Evolutionary conservation across 2,888 invertebrate species (phyloP), one percentile per base, ranked within the genome.

Genomic region (Leptopilina drosophilae): DNA sequence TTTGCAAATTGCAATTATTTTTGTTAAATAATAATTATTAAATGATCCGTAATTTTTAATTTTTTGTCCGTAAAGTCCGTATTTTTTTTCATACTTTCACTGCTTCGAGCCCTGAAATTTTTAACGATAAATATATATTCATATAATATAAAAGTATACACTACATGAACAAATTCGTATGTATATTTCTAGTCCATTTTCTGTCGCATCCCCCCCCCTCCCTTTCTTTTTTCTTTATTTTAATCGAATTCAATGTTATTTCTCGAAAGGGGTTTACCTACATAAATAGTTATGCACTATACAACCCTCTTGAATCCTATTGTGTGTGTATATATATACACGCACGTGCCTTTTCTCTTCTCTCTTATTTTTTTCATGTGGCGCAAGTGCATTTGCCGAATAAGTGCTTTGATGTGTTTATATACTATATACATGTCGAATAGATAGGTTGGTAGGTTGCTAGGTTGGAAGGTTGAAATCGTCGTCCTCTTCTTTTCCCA

Each of bases 401-500:
- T 12, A 33, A 33, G 53, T 42, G 42, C 42, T 8, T 33, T 33
- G 33, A 33, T 33, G 33, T 33, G 33, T 33, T 33, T 33, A 33
- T 33, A 33, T 2, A 33, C 33, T 33, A 33, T 33, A 33, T 33
- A 33, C 3, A 33, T 33, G 33, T 33, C 33, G 33, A 33, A 33
- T 33, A 33, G 33, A 20, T 69, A 49, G 69, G 14, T 65, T n/a
- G 42, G n/a, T 66, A 66, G 66, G 66, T 66, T 66, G 33, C 33
- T 33, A 33, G 33, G 33, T 66, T 65, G 42, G 40, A 6, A 66
- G 66, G 56, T 73, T 73, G n/a, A 53, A 53, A n/a, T 73, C 73
- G n/a, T 73, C 73, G n/a, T 56, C 56, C 73, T 73, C 73, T 73
- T 53, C 56, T 56, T 73, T 73, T 73, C 40, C 56, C 56, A 14